Base-by-base conservation (phyloP, 2,113 vertebrate genomes). In the Tamias sibiricus region DNA sequence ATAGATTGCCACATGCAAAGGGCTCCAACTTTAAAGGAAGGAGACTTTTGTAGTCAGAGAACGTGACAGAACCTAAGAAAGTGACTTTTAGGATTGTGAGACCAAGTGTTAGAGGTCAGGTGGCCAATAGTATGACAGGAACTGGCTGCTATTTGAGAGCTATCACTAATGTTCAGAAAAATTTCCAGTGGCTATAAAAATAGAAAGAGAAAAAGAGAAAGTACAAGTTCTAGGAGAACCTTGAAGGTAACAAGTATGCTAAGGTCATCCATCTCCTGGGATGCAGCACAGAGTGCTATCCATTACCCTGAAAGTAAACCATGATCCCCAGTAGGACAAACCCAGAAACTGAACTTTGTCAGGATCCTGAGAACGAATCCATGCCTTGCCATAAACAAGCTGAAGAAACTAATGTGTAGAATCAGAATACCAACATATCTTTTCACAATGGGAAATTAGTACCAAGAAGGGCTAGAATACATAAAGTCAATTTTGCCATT, bases 401-500 rank as follows among this genome's bases (percentile, higher is more conserved):
- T 80, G 90, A 91, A 76, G 26, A 94, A 91, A 88, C 14, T 59
- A 80, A 54, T 49, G 28, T 69, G 7, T 81, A 91, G 75, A 49
- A 69, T 6, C 5, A 37, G 30, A 68, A 62, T 42, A 74, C n/a
- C 5, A 64, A 22, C 40, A 22, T 40, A 28, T 84, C 69, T 54
- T 90, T 94, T 92, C 75, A 79, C 64, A 69, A 20, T 90, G 37
- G 91, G 54, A 95, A 95, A 93, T 69, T 82, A 80, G 26, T 87
- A 64, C 80, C 64, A 81, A 85, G 37, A 59, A 26, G 28, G 28
- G 24, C 13, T 6, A 35, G 37, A 91, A 75, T 64, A 74, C 30
- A 2, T 19, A 22, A 90, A 75, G 7, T 85, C 66, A 59, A 85
- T 28, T 62, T 84, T 91, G 71, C 20, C 71, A 90, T 20, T 76